These are phyloP conservation scores for Cherax quadricarinatus DNA, from an alignment of 1,140 invertebrate genomes.

Conservation along the genomic window DNA sequence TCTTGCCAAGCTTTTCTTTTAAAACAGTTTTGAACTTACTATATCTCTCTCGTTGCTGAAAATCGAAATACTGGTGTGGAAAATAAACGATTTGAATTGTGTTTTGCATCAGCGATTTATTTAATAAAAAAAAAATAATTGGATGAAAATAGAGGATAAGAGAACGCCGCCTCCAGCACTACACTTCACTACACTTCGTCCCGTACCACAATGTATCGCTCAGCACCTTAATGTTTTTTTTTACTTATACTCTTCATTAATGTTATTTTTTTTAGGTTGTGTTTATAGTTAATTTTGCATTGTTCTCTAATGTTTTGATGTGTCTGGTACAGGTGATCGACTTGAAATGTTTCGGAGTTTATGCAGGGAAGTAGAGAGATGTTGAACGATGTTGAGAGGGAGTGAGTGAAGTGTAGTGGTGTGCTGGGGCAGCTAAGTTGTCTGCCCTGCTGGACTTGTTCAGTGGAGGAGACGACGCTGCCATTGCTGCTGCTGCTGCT, in stretches of 20 bases:
- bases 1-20: background rate
- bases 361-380: too few relatives aligned
- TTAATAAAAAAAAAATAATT: background rate
- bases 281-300: background rate
- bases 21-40: too few relatives aligned
- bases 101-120: background rate
- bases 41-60: background rate
- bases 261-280: background rate
- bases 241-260: background rate
- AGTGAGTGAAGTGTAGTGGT: background rate
- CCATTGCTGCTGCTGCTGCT: background rate
- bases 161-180: conserved; percentile 45
- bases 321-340: background rate
- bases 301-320: background rate
- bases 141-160: conserved; percentile 2
- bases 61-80: background rate
- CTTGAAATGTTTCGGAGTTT: background rate
- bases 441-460: conserved; percentile 42
- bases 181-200: conserved; percentile 12
- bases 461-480: conserved; percentile 30
- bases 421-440: conserved; percentile 21
- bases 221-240: background rate
- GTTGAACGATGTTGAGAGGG: background rate
- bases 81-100: too few relatives aligned
- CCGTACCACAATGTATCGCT: background rate